These are phyloP conservation scores for Helobdella robusta DNA, from an alignment of 2,888 invertebrate genomes.

Conservation along the genomic window DNA sequence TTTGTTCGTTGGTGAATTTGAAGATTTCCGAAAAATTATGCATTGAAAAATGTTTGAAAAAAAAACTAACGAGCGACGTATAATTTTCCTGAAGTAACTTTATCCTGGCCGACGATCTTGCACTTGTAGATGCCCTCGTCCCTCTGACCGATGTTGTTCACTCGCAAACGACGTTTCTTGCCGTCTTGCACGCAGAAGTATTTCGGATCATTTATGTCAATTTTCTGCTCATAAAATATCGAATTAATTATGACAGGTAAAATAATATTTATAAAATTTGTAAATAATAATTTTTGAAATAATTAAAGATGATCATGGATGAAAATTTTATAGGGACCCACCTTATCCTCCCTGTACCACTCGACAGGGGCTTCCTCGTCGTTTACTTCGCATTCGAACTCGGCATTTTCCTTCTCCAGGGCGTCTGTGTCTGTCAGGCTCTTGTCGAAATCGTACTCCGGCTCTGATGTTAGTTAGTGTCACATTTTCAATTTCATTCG, in stretches of 20 bases:
- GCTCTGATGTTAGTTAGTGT: conserved; percentile 56
- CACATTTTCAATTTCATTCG: not conserved
- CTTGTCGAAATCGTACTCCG: conserved; percentile 62
- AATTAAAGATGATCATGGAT: too few relatives aligned
- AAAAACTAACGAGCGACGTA: conserved; percentile 77
- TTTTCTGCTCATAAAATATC: conserved; percentile 22
- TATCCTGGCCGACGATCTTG: conserved; percentile 64
- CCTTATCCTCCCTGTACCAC: conserved; percentile 63
- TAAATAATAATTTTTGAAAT: not conserved
- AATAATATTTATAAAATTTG: not conserved
- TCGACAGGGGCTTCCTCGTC: conserved; percentile 88
- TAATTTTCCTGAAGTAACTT: conserved; percentile 85
- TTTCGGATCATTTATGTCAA: conserved; percentile 37
- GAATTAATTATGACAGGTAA: not conserved
- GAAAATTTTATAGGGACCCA: conserved; percentile 12
- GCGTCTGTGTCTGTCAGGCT: conserved; percentile 88
- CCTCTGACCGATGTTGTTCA: conserved; percentile 72
- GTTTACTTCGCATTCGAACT: conserved; percentile 86
- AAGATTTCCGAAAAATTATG: not conserved
- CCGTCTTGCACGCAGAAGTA: conserved; percentile 74
- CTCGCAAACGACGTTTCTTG: conserved; percentile 80
- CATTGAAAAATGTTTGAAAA: not conserved
- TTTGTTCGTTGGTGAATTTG: not conserved
- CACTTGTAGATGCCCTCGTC: conserved; percentile 91
- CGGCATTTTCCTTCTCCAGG: conserved; percentile 79